Percentiles rank a stretch among this genome's conserved stretches.
Evolutionary conservation across 2,113 vertebrate genomes (phyloP).

Genomic region (Lutjanus erythropterus): DNA sequence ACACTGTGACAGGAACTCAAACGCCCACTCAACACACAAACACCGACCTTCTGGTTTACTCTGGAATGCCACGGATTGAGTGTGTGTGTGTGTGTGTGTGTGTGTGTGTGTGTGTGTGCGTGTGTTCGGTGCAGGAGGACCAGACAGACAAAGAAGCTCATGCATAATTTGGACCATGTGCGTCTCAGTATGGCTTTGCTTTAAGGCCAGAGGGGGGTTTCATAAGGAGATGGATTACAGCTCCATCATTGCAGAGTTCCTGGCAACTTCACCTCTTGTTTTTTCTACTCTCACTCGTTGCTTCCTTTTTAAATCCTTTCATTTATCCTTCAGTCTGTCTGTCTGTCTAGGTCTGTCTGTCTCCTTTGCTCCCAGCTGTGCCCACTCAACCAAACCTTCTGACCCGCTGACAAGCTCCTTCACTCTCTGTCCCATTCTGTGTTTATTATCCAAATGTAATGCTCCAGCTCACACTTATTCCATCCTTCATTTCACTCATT

Average conservation of each 20-base stretch:
- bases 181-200: conserved; percentile 44
- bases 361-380: conserved; percentile 47
- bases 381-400: conserved; percentile 32
- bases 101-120: conserved; percentile 9
- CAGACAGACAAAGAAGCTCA: conserved; percentile 66
- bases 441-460: conserved; percentile 8
- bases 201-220: conserved; percentile 48
- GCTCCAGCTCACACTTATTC: conserved; percentile 12
- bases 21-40: conserved; percentile 39
- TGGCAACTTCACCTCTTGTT: conserved; percentile 20
- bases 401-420: conserved; percentile 20
- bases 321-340: conserved; percentile 35
- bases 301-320: conserved; percentile 26
- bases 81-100: neutral
- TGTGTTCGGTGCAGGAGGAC: conserved; percentile 22
- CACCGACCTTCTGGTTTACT: conserved; percentile 42
- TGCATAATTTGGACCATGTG: conserved; percentile 59
- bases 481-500: conserved; percentile 5
- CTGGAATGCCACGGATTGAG: conserved; percentile 32
- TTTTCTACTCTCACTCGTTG: conserved; percentile 9
- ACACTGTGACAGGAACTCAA: conserved; percentile 51
- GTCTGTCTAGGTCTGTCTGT: conserved; percentile 9
- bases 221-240: conserved; percentile 37
- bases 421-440: neutral
- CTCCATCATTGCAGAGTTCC: conserved; percentile 10